Evolutionary conservation across 2,888 invertebrate species (phyloP).

Genomic region (Diaprepes abbreviatus): DNA sequence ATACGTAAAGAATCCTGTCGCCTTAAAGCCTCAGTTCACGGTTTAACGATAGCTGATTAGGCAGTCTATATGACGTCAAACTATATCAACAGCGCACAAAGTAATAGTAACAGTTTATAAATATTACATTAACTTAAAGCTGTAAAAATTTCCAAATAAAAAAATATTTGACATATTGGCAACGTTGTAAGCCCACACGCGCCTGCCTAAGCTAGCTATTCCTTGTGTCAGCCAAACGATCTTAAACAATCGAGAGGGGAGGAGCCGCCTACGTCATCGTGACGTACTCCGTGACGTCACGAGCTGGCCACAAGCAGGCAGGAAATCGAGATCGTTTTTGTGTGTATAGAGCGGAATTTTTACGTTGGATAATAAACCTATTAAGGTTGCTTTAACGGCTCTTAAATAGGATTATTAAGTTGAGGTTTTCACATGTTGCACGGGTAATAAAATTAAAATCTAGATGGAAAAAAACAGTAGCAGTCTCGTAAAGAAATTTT

Average conservation of each 20-base stretch:
- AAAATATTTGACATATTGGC: no score
- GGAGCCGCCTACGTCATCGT: conserved; percentile 56
- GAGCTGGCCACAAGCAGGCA: conserved; percentile 35
- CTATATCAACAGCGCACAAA: no score
- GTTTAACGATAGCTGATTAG: no score
- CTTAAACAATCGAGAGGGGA: conserved; percentile 1
- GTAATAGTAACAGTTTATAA: no score
- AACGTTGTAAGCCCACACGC: conserved; percentile 4
- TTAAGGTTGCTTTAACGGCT: conserved; percentile 9
- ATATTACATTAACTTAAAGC: no score
- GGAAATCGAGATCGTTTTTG: conserved; percentile 18
- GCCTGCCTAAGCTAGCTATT: conserved; percentile 14
- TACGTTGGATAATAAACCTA: conserved; percentile 21
- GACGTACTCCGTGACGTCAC: conserved; percentile 59
- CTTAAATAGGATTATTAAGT: conserved; percentile 11
- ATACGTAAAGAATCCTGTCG: no score
- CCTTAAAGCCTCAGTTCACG: no score
- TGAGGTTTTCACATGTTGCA: conserved; percentile 16
- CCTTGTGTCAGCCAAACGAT: conserved; percentile 9
- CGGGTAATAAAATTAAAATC: background rate
- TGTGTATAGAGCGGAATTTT: conserved; percentile 18
- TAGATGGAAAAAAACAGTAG: background rate
- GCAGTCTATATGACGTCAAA: no score
- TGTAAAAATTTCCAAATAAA: no score
- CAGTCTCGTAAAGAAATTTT: no score